phyloP scores from a whole-genome alignment of 1,140 invertebrate genomes.

The Danaus plexippus region DNA sequence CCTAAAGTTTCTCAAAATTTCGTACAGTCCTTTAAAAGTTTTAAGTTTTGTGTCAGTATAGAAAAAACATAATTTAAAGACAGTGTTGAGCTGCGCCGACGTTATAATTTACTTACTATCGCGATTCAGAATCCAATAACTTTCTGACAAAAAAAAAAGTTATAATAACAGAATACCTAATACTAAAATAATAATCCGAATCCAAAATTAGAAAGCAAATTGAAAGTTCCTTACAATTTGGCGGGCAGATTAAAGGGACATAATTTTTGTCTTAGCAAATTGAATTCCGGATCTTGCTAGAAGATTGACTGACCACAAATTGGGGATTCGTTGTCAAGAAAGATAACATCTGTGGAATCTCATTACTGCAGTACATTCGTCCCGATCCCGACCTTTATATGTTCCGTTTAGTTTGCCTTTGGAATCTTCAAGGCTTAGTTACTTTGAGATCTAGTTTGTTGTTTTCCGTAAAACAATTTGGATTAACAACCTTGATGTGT shows the following conservation, averaged over 20 bases:
- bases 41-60: too few relatives aligned
- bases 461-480: too few relatives aligned
- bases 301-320: slow-evolving; percentile 66
- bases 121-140: slow-evolving; percentile 1
- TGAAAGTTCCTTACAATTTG: slow-evolving; percentile 38
- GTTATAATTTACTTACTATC: background rate
- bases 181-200: slow-evolving; percentile 8
- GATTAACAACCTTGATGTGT: too few relatives aligned
- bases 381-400: slow-evolving; percentile 17
- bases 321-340: slow-evolving; percentile 61
- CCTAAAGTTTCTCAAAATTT: too few relatives aligned
- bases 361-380: slow-evolving; percentile 55
- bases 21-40: too few relatives aligned
- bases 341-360: slow-evolving; percentile 64
- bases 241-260: slow-evolving; percentile 35
- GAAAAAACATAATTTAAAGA: background rate
- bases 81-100: background rate
- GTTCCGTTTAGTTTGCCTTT: slow-evolving; percentile 12
- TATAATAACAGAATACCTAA: background rate
- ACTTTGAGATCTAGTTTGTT: slow-evolving; percentile 12
- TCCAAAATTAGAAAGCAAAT: slow-evolving; percentile 17
- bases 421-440: slow-evolving; percentile 19
- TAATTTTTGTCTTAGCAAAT: slow-evolving; percentile 63
- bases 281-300: slow-evolving; percentile 51
- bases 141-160: slow-evolving; percentile 8